phyloP scores from a whole-genome alignment of 2,888 invertebrate species.

The Xestia c-nigrum region DNA sequence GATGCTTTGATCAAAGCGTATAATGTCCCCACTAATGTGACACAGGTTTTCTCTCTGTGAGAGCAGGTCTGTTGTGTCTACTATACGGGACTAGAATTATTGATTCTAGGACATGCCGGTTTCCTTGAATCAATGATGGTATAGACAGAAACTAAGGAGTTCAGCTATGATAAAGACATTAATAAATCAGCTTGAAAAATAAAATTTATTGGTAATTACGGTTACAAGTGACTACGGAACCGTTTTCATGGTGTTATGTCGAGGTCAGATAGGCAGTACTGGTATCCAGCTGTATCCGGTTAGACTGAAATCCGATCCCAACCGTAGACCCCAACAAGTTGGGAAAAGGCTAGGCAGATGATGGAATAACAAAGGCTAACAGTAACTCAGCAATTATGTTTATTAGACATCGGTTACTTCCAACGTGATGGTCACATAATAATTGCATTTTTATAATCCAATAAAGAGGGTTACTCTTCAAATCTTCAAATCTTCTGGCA shows the following conservation, averaged over 20 bases:
- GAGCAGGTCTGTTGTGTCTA: not conserved
- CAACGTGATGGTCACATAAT: not conserved
- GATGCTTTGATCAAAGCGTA: not conserved
- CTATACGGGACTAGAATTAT: not conserved
- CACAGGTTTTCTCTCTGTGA: not conserved
- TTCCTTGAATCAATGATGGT: not conserved
- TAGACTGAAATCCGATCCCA: too few species aligned
- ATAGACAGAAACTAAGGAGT: not conserved
- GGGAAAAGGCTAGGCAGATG: too few species aligned
- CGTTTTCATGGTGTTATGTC: not conserved
- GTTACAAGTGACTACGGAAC: not conserved
- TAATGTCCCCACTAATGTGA: not conserved
- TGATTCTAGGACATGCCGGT: not conserved
- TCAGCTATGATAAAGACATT: not conserved
- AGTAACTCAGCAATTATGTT: too few species aligned
- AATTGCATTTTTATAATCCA: not conserved
- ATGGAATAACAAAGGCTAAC: too few species aligned
- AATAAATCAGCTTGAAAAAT: not conserved
- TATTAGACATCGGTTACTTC: not conserved
- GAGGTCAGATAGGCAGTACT: too few species aligned
- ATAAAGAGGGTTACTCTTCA: not conserved
- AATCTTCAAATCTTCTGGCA: not conserved
- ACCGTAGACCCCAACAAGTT: too few species aligned
- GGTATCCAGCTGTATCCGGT: too few species aligned
- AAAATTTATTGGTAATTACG: not conserved